These are phyloP conservation scores for Camelus dromedarius DNA, from an alignment of 2,113 vertebrate genomes.

Conservation along the genomic window DNA sequence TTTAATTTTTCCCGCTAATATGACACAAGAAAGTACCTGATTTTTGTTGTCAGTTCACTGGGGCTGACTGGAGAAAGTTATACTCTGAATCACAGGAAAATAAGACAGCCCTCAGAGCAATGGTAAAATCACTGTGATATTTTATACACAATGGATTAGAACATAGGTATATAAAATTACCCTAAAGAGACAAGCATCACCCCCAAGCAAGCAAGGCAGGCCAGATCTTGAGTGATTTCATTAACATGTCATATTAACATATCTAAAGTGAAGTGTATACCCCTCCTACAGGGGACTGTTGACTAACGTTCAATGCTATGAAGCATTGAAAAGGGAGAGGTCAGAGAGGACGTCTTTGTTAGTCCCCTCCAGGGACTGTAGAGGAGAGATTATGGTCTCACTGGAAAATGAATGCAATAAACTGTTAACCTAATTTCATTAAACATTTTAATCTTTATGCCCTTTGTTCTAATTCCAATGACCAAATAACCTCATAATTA, in stretches of 20 bases:
- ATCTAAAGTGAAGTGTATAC: not conserved
- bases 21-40: not conserved
- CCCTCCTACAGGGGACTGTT: not conserved
- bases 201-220: not conserved
- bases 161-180: not conserved
- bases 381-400: not conserved
- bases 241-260: not conserved
- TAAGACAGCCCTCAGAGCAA: not conserved
- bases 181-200: not conserved
- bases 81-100: not conserved
- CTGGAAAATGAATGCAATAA: not conserved
- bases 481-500: not conserved
- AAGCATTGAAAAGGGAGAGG: not conserved
- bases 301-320: not conserved
- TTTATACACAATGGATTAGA: not conserved
- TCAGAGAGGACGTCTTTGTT: not conserved
- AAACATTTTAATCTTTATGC: not conserved
- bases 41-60: not conserved
- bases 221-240: not conserved
- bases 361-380: not conserved
- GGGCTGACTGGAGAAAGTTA: not conserved
- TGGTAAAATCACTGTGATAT: not conserved
- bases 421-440: not conserved
- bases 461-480: not conserved
- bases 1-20: not conserved